phyloP scores from a whole-genome alignment of 2,113 vertebrate genomes.

The Addax nasomaculatus region DNA sequence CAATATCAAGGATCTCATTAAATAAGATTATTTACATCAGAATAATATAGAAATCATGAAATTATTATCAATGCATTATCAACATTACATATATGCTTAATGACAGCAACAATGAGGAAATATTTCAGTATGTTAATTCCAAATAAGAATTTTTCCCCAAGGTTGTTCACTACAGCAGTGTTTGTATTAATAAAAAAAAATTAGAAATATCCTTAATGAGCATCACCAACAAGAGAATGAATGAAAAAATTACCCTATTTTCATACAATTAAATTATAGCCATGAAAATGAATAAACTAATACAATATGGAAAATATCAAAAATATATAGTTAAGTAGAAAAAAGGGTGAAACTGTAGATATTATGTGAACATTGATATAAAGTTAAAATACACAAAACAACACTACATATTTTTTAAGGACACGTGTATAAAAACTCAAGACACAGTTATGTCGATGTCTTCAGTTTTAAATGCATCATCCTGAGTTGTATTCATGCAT shows the following conservation, averaged over 20 bases:
- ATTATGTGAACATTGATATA: not conserved
- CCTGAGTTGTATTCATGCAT: not conserved
- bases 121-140: not conserved
- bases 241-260: not conserved
- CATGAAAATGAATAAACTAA: not conserved
- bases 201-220: not conserved
- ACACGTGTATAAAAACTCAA: not conserved
- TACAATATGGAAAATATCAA: not conserved
- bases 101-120: not conserved
- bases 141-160: not conserved
- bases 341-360: not conserved
- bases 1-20: not conserved
- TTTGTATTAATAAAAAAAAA: not conserved
- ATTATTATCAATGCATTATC: not conserved
- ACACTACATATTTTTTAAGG: not conserved
- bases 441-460: not conserved
- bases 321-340: not conserved
- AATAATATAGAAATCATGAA: not conserved
- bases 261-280: not conserved
- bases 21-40: not conserved
- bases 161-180: not conserved
- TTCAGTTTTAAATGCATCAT: not conserved
- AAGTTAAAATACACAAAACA: constrained; percentile 17
- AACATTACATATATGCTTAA: not conserved
- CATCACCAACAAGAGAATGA: not conserved